Conservation (phyloP, 1,140 invertebrate species). For the Papilio xuthus region DNA sequence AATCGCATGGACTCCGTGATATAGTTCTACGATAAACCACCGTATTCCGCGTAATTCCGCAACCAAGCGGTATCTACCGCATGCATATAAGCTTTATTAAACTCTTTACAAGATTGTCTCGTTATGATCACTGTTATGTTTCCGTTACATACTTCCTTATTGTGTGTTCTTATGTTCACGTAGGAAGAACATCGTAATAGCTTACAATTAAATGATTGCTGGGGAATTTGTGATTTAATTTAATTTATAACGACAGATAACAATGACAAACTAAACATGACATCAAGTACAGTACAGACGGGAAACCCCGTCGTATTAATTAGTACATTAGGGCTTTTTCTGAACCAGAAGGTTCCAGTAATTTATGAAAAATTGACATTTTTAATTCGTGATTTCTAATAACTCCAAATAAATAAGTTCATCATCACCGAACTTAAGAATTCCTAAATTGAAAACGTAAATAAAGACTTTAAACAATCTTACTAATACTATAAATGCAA, state of each 20-base stretch:
- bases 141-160: conserved; percentile 47
- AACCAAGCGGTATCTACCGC: conserved; percentile 43
- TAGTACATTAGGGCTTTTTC: background rate
- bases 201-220: conserved; percentile 20
- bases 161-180: conserved; percentile 28
- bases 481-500: no score
- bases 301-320: background rate
- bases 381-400: no score
- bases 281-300: background rate
- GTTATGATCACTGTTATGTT: conserved; percentile 44
- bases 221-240: background rate
- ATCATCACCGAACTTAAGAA: no score
- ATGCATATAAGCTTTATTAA: conserved; percentile 45
- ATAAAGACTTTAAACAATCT: no score
- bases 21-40: conserved; percentile 42
- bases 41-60: conserved; percentile 43
- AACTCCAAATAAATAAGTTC: no score
- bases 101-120: conserved; percentile 50
- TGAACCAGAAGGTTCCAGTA: background rate
- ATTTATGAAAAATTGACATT: background rate
- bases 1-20: conserved; percentile 15
- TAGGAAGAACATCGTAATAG: conserved; percentile 14
- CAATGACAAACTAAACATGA: no score
- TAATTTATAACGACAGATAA: conserved; percentile 10
- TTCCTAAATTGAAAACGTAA: no score